Evolutionary conservation across 2,113 vertebrate species (phyloP).

Genomic region (Laterallus jamaicensis): DNA sequence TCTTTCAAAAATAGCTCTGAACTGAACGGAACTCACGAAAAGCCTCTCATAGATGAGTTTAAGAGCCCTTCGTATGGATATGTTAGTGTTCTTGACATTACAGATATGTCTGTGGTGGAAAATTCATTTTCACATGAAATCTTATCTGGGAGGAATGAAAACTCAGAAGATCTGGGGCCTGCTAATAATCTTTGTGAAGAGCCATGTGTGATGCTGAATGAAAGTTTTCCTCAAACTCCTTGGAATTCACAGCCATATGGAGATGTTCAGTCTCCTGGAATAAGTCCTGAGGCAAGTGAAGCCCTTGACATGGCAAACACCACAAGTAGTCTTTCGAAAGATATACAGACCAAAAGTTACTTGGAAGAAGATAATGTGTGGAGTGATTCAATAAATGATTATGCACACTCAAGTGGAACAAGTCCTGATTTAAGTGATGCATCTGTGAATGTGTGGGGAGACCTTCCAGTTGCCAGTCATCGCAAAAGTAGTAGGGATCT

Average conservation of each 20-base stretch:
- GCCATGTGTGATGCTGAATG: background rate
- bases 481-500: background rate
- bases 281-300: slow-evolving; percentile 70
- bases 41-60: background rate
- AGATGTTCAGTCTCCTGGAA: slow-evolving; percentile 68
- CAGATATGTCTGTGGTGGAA: background rate
- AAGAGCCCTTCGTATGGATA: background rate
- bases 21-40: background rate
- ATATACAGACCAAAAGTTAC: slow-evolving; percentile 37
- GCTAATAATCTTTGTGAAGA: background rate
- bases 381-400: slow-evolving; percentile 81
- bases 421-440: slow-evolving; percentile 78
- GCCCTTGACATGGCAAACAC: slow-evolving; percentile 29
- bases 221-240: slow-evolving; percentile 69
- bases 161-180: background rate
- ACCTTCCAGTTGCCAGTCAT: background rate
- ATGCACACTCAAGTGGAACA: slow-evolving; percentile 77
- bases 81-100: background rate
- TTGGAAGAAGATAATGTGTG: slow-evolving; percentile 70
- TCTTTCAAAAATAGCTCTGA: slow-evolving; percentile 8
- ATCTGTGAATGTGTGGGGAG: slow-evolving; percentile 62
- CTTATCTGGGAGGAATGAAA: slow-evolving; percentile 35
- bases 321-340: slow-evolving; percentile 14
- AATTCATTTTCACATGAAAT: slow-evolving; percentile 18
- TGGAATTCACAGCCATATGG: slow-evolving; percentile 75